These are phyloP conservation scores for Drosophila parthenogenetica DNA, from an alignment of 2,888 invertebrate species.

Conservation along the genomic window DNA sequence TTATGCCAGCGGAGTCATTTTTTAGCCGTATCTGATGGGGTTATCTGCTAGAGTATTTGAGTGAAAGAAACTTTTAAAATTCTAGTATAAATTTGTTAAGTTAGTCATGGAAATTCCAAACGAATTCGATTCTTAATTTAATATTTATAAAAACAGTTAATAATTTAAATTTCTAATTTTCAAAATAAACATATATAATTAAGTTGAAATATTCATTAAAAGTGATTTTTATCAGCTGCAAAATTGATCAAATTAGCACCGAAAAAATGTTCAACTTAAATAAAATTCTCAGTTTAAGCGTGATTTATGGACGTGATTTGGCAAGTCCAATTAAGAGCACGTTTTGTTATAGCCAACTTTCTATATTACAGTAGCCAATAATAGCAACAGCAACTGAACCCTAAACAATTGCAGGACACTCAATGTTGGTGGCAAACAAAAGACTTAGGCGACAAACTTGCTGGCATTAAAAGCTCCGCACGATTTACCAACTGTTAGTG, in stretches of 20 bases:
- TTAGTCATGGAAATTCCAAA: no score
- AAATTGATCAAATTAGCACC: constrained; percentile 25
- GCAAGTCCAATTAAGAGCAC: constrained; percentile 32
- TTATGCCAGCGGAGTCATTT: no score
- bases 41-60: no score
- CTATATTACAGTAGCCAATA: constrained; percentile 14
- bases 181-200: constrained; percentile 3
- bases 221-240: constrained; percentile 7
- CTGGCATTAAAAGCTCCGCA: constrained; percentile 22
- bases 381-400: constrained; percentile 2
- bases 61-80: no score
- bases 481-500: constrained; percentile 1
- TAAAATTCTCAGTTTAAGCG: constrained; percentile 1
- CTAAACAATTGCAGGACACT: constrained; percentile 39
- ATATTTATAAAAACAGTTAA: not conserved
- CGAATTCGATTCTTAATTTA: no score
- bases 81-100: no score
- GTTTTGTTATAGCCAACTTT: constrained; percentile 32
- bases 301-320: constrained; percentile 22
- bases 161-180: constrained; percentile 11
- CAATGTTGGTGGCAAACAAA: constrained; percentile 35
- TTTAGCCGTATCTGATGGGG: no score
- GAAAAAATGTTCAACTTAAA: constrained; percentile 2
- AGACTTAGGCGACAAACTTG: constrained; percentile 57
- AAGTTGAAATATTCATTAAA: constrained; percentile 7